Percentiles rank a stretch among this genome's conserved stretches.
phyloP scores from a whole-genome alignment of 2,113 vertebrate genomes.

The Petrocephalus zakoni region DNA sequence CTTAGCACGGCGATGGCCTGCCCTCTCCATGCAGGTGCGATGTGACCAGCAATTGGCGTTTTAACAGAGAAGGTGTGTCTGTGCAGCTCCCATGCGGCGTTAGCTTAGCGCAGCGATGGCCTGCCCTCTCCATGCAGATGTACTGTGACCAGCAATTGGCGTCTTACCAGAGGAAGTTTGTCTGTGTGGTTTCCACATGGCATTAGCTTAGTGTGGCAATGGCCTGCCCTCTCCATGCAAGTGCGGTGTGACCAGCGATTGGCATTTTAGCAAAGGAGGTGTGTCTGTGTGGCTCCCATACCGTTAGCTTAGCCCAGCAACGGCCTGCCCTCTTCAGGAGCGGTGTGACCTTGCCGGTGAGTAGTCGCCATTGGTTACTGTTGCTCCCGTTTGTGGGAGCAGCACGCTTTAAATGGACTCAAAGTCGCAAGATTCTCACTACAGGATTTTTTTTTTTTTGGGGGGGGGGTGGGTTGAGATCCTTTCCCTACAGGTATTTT shows the following conservation, averaged over 20 bases:
- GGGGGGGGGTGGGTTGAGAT: background rate
- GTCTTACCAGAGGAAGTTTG: background rate
- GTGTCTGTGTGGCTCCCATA: background rate
- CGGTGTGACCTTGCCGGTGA: background rate
- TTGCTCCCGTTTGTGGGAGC: background rate
- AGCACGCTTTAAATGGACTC: background rate
- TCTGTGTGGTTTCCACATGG: too few species aligned
- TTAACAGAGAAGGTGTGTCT: too few species aligned
- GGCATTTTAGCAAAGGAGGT: background rate
- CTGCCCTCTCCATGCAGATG: too few species aligned
- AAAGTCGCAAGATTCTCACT: background rate
- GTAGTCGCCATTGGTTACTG: background rate
- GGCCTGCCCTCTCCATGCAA: too few species aligned
- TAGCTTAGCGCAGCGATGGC: too few species aligned
- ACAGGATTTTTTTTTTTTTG: background rate
- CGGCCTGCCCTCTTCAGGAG: background rate
- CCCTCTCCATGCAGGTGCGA: background rate
- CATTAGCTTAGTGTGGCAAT: too few species aligned
- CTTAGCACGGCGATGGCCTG: background rate
- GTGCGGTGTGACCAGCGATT: background rate
- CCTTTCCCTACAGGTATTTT: conserved; percentile 8
- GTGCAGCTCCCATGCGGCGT: too few species aligned
- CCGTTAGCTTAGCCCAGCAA: background rate
- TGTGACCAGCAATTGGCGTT: too few species aligned
- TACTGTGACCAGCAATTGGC: too few species aligned